A percentile compares a stretch with the other conserved stretches of the same genome.
Conservation (phyloP, 1,140 invertebrate genomes). For the Danaus melanippus region DNA sequence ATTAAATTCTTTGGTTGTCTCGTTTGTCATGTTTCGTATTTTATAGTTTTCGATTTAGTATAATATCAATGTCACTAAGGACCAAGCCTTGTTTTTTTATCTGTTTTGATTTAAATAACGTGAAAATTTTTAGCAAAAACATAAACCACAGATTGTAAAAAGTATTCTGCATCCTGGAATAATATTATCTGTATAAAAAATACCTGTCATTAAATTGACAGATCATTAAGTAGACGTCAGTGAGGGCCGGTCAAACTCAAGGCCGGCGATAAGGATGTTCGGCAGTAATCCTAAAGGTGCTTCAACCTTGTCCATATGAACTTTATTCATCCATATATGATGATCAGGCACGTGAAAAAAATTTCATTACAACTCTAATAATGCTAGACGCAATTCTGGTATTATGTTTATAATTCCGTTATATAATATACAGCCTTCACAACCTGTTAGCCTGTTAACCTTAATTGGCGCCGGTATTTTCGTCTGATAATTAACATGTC, state of each 20-base stretch:
- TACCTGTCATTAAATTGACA: too few species aligned
- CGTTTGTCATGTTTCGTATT: too few species aligned
- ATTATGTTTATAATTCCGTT: conserved; percentile 19
- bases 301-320: conserved; percentile 30
- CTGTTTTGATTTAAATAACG: too few species aligned
- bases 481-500: conserved; percentile 13
- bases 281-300: conserved; percentile 18
- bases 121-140: too few species aligned
- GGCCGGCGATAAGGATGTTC: conserved; percentile 21
- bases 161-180: neutral
- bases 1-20: too few species aligned
- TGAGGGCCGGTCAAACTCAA: conserved; percentile 34
- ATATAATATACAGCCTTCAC: conserved; percentile 23
- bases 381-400: conserved; percentile 3
- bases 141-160: conserved; percentile 1
- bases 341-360: conserved; percentile 22
- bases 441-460: conserved; percentile 27
- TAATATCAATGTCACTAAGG: too few species aligned
- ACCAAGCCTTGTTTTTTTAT: too few species aligned
- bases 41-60: too few species aligned
- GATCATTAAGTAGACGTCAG: conserved; percentile 2
- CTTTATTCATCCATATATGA: conserved; percentile 26
- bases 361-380: conserved; percentile 1
- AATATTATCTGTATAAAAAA: too few species aligned
- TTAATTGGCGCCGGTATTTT: conserved; percentile 20